A percentile compares a stretch with the other conserved stretches of the same genome.
These are phyloP conservation scores for Morphnarchus princeps DNA, from an alignment of 2,113 vertebrate species.

Conservation along the genomic window DNA sequence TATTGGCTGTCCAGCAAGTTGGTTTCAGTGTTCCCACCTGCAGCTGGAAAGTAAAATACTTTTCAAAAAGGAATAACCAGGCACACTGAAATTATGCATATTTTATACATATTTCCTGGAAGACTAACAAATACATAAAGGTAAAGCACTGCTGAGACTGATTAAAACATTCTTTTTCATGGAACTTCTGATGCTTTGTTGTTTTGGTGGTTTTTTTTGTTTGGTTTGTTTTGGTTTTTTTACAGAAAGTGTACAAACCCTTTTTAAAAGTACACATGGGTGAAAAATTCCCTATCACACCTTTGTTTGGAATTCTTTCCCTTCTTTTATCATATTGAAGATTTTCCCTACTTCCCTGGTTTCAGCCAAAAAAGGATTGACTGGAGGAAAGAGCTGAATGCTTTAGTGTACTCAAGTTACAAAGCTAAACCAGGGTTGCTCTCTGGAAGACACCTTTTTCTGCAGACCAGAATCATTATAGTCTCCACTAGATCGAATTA, in stretches of 20 bases:
- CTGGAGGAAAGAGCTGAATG: background rate
- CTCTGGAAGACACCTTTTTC: background rate
- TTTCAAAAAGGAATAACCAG: background rate
- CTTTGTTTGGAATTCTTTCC: background rate
- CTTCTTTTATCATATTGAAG: background rate
- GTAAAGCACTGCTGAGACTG: background rate
- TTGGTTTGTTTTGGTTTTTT: background rate
- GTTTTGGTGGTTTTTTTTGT: background rate
- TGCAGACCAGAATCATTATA: background rate
- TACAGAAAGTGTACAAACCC: background rate
- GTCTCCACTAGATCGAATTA: background rate
- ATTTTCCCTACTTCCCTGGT: background rate
- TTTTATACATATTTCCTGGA: background rate
- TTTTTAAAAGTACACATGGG: background rate
- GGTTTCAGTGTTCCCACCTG: background rate
- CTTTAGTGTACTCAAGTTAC: accelerated
- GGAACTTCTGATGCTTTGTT: background rate
- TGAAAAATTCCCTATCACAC: background rate
- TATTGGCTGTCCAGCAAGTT: background rate
- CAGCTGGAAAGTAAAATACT: background rate
- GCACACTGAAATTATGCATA: background rate
- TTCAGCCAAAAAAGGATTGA: background rate
- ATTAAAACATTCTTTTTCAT: background rate
- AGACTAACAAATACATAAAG: background rate
- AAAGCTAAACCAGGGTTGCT: background rate